Percentiles rank a stretch among this genome's conserved stretches.
Conservation (phyloP, 2,888 invertebrate species). For the Luffia ferchaultella region DNA sequence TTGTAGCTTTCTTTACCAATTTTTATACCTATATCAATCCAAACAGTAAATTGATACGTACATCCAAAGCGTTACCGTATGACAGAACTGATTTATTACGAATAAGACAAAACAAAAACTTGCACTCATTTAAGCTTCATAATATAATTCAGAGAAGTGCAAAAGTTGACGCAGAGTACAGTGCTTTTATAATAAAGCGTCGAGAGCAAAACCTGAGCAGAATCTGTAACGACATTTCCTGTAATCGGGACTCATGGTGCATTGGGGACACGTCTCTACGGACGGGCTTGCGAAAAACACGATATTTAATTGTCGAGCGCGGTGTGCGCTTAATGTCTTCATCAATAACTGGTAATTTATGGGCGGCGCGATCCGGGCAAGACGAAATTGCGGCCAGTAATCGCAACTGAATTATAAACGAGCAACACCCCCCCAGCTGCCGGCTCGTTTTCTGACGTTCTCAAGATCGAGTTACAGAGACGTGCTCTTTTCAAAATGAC, state of each 20-base stretch:
- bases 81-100: no score
- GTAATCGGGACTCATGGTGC: constrained; percentile 31
- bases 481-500: not conserved
- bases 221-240: constrained; percentile 30
- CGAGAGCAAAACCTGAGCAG: constrained; percentile 30
- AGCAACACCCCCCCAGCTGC: constrained; percentile 12
- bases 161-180: constrained; percentile 51
- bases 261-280: constrained; percentile 33
- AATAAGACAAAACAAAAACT: no score
- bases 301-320: constrained; percentile 35
- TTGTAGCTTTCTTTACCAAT: no score
- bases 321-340: constrained; percentile 62
- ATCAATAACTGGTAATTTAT: constrained; percentile 67
- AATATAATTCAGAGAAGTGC: no score
- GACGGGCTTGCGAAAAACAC: constrained; percentile 5
- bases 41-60: no score
- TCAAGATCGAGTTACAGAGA: constrained; percentile 11
- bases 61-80: no score
- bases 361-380: constrained; percentile 57
- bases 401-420: constrained; percentile 61
- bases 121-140: no score
- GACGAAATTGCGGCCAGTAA: constrained; percentile 68
- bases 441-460: constrained; percentile 46
- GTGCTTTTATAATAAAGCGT: constrained; percentile 47
- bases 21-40: no score